Evolutionary conservation across 1,140 invertebrate genomes (phyloP), one percentile per base, ranked within the genome.

Genomic region (Limonius californicus): DNA sequence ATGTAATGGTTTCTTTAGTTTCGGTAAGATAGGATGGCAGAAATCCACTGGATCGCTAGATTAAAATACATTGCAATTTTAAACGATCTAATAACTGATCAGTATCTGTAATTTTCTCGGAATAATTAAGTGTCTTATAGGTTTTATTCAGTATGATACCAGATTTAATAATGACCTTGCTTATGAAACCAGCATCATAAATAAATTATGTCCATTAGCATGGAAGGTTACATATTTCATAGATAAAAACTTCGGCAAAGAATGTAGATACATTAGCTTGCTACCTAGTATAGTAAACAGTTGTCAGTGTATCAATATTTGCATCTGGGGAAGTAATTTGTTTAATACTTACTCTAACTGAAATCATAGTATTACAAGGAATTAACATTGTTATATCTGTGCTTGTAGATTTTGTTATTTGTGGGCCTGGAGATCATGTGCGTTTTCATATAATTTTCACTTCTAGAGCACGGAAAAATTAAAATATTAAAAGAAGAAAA

Each of bases 191-290:
- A 45, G 42, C 42, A 27, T 9, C 23, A 27, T 27, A 27, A 15
- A 45, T 45, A 45, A 45, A 45, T 45, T 15, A 45, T 45, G 42
- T 45, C n/a, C 42, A 45, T 45, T 45, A 45, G 42, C 42, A 2
- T 6, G n/a, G 42, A 45, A 45, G 42, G 42, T 45, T 45, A 18
- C 14, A 18, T 45, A 45, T 45, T 15, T 45, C 16, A 45, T 45
- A n/a, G 42, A 45, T 45, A 45, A 45, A 45, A 45, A 45, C 42
- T n/a, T 45, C 6, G 16, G 12, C 2, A 6, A 45, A 12, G 42
- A 45, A 45, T 45, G 42, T 12, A 15, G 42, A n/a, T 45, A 45
- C 42, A 45, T 45, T 45, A 45, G 12, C 42, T 45, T 45, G 23
- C 23, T 27, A n/a, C n/a, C n/a, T n/a, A 27, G 23, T 27, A 27